Conservation (phyloP, 2,797 vertebrate species). For the Brotogeris chrysoptera region DNA sequence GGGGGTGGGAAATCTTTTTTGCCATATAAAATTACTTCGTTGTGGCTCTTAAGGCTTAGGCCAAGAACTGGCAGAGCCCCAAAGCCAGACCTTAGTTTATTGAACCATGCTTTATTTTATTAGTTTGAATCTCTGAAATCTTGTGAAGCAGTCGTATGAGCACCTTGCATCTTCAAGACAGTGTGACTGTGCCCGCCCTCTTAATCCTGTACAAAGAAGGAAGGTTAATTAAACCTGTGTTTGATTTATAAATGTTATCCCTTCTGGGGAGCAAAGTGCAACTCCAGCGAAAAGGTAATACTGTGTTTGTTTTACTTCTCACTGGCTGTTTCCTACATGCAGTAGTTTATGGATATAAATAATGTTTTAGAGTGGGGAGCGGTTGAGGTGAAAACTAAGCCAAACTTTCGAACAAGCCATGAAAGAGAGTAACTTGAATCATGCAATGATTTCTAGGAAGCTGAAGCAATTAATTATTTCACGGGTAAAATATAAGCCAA, state of each 20-base stretch:
- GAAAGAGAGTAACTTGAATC: slow-evolving; percentile 31
- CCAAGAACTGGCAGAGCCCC: background rate
- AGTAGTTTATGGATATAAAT: slow-evolving; percentile 36
- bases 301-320: slow-evolving; percentile 44
- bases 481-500: slow-evolving; percentile 16
- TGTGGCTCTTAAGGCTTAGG: background rate
- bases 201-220: background rate
- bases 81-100: background rate
- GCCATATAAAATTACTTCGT: background rate
- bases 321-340: background rate
- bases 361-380: background rate
- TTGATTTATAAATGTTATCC: slow-evolving; percentile 63
- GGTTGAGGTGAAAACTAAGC: slow-evolving; percentile 21
- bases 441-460: slow-evolving; percentile 38
- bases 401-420: background rate
- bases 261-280: slow-evolving; percentile 27
- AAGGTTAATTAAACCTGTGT: slow-evolving; percentile 54
- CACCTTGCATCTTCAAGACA: background rate
- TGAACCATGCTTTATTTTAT: background rate
- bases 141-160: background rate
- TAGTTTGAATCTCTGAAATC: background rate
- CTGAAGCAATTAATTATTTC: slow-evolving; percentile 47
- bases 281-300: slow-evolving; percentile 33
- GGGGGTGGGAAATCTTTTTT: background rate
- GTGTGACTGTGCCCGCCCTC: background rate